Percentiles rank a stretch among this genome's conserved stretches.
These are phyloP conservation scores for Myiagra hebetior DNA, from an alignment of 2,113 vertebrate genomes.

Conservation along the genomic window DNA sequence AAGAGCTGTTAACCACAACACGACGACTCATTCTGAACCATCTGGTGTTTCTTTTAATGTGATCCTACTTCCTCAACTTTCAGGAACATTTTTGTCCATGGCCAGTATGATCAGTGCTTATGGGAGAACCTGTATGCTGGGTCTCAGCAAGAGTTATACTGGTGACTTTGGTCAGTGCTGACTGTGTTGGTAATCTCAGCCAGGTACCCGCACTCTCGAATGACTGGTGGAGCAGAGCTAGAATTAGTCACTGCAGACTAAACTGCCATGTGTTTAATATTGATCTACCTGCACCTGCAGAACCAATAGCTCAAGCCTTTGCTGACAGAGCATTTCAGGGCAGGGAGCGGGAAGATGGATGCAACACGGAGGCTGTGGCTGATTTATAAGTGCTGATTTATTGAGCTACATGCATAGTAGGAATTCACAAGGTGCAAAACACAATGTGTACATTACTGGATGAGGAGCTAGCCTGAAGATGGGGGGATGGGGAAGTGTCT, in stretches of 20 bases:
- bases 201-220: background rate
- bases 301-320: conserved; percentile 10
- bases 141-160: background rate
- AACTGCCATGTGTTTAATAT: background rate
- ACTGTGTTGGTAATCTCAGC: background rate
- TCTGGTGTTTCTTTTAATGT: background rate
- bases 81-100: background rate
- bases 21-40: background rate
- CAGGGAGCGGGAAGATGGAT: background rate
- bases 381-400: conserved; percentile 28
- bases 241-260: background rate
- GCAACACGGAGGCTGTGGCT: background rate
- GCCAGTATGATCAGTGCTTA: background rate
- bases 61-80: background rate
- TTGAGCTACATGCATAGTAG: background rate
- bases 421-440: background rate
- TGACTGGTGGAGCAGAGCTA: background rate
- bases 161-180: background rate
- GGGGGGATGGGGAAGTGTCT: background rate
- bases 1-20: background rate
- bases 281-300: conserved; percentile 16
- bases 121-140: background rate
- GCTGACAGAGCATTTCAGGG: conserved; percentile 20
- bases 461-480: background rate
- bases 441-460: background rate